Evolutionary conservation across 1,140 invertebrate species (phyloP).

Genomic region (Antheraea pernyi): DNA sequence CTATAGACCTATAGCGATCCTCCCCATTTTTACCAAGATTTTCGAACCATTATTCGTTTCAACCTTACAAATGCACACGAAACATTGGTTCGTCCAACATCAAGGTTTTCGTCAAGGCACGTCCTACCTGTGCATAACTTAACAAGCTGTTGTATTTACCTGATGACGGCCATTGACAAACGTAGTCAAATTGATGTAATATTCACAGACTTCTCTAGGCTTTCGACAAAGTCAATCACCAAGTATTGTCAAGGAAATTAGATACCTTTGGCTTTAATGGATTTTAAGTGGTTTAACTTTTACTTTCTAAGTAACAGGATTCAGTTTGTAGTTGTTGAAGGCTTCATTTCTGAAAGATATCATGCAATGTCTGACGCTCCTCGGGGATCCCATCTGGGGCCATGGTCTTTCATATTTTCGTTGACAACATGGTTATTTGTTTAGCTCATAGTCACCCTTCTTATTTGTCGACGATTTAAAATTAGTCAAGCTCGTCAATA

Average conservation of each 20-base stretch:
- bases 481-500: no score
- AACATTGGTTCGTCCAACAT: constrained; percentile 13
- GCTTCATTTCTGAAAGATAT: background rate
- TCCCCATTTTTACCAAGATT: constrained; percentile 10
- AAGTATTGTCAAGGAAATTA: no score
- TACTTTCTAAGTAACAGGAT: constrained; percentile 9
- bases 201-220: constrained; percentile 26
- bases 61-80: constrained; percentile 14
- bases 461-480: no score
- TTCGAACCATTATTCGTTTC: constrained; percentile 24
- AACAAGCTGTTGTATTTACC: constrained; percentile 9
- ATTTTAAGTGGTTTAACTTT: constrained; percentile 5
- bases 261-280: background rate
- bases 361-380: background rate
- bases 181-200: constrained; percentile 17
- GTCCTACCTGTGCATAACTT: constrained; percentile 22
- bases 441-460: no score
- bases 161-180: constrained; percentile 19
- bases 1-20: background rate
- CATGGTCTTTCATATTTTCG: constrained; percentile 10
- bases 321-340: constrained; percentile 5
- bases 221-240: constrained; percentile 13
- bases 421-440: background rate
- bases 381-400: constrained; percentile 7
- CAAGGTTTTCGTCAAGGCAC: constrained; percentile 23